These are phyloP conservation scores for Neosilurus hyrtlii DNA, from an alignment of 2,797 vertebrate species.

Conservation along the genomic window DNA sequence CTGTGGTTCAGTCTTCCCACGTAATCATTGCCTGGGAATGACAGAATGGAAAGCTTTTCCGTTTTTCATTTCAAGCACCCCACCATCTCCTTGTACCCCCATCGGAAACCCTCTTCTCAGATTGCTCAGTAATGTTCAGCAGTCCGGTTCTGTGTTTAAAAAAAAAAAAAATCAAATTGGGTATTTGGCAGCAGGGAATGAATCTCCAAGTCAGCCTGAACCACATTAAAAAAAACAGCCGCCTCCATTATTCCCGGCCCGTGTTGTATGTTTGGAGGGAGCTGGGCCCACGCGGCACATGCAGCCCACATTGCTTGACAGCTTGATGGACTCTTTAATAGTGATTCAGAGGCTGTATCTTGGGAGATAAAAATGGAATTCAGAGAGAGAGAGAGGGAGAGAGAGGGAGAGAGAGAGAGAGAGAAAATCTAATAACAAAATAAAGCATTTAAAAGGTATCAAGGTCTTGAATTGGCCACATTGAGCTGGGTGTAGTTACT, in stretches of 20 bases:
- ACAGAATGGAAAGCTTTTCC: constrained; percentile 61
- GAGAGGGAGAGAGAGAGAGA: constrained; percentile 3
- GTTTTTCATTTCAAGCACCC: constrained; percentile 51
- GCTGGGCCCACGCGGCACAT: constrained; percentile 64
- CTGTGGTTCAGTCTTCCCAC: constrained; percentile 61
- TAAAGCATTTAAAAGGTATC: constrained; percentile 70
- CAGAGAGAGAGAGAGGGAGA: constrained; percentile 63
- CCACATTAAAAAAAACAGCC: constrained; percentile 67
- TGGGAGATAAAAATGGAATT: constrained; percentile 80
- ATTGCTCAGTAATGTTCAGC: constrained; percentile 59
- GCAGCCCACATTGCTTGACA: constrained; percentile 74
- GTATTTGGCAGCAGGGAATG: constrained; percentile 68
- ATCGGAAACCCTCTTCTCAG: constrained; percentile 50
- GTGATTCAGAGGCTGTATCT: constrained; percentile 80
- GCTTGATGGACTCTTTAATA: constrained; percentile 79
- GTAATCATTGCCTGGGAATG: constrained; percentile 67
- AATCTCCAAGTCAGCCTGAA: constrained; percentile 70
- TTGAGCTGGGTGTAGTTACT: neutral
- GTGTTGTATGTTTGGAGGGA: constrained; percentile 74
- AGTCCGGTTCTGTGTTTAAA: constrained; percentile 54
- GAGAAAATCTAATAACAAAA: constrained; percentile 74
- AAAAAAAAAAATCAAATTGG: constrained; percentile 69
- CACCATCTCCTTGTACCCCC: constrained; percentile 23
- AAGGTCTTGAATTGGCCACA: constrained; percentile 54
- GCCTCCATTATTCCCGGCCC: constrained; percentile 72